Base-by-base conservation (phyloP, 2,888 invertebrate genomes). In the Athalia circularis region DNA sequence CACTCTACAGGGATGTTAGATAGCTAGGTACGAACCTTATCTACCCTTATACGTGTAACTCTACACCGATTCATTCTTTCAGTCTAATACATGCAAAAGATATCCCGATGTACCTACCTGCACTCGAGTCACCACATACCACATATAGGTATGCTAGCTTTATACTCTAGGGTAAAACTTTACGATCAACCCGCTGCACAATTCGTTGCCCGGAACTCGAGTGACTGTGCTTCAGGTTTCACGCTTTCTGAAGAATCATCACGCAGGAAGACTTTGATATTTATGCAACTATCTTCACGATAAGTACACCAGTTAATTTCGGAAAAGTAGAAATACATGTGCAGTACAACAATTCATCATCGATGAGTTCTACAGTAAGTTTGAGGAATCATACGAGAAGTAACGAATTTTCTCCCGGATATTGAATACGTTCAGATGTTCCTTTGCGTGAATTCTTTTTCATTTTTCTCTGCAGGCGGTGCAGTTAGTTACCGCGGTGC, bases 1-100 rank as follows among this genome's bases (percentile, higher is more conserved):
- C 75, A 62, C 75, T 75, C 75, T 75, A n/a, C 61, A 5, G 8
- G 75, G 61, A 75, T 50, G 75, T 75, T 75, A 75, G 75, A 75
- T 75, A 75, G 62, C 50, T 75, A 64, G 62, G 50, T 9, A 75
- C 29, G 29, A 29, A 29, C 62, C 75, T 75, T 75, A 75, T 75
- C 75, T 75, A 75, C 62, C 61, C 62, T 62, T 64, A 29, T 64
- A 48, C 15, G 48, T 64, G 43, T 13, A 29, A 62, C 61, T 15
- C 8, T 72, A 59, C 47, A 45, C 29, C 29, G 29, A 29, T 29
- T 29, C 29, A 29, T 29, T 29, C n/a, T 11, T 54, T 15, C 13
- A 62, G 4, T 13, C 45, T 29, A 8, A 9, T 8, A 8, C 8
- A 8, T 45, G 54, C 54, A 68, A 29, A 29, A 68, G 68, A 68